A percentile compares a stretch with the other conserved stretches of the same genome.
These are phyloP conservation scores for Pteromalus puparum DNA, from an alignment of 1,140 invertebrate species.

Conservation along the genomic window DNA sequence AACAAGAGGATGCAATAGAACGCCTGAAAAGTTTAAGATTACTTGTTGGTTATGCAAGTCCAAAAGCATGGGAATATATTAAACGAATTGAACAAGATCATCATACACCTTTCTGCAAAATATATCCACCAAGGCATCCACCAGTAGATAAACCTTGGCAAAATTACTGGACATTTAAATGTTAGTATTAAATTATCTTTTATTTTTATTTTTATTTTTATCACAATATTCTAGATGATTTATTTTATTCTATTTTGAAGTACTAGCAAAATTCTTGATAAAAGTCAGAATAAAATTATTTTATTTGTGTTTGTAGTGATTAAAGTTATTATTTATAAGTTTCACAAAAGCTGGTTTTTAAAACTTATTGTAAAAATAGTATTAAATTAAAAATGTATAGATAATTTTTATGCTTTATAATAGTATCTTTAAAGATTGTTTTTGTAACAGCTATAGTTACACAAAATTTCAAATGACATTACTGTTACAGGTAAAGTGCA, in stretches of 20 bases:
- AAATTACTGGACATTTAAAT: slow-evolving; percentile 51
- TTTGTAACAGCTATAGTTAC: not conserved
- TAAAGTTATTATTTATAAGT: not conserved
- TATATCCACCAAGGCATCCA: slow-evolving; percentile 42
- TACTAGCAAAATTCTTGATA: no score
- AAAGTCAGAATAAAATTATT: not conserved
- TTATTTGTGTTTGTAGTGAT: not conserved
- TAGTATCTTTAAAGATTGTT: no score
- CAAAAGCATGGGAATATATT: slow-evolving; percentile 15
- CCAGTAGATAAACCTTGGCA: slow-evolving; percentile 31
- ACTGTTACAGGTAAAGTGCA: slow-evolving; percentile 43
- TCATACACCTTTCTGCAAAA: slow-evolving; percentile 47
- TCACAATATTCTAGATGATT: not conserved
- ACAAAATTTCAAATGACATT: not conserved
- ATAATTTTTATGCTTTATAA: no score
- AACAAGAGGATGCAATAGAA: slow-evolving; percentile 25
- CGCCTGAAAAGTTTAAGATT: slow-evolving; percentile 35
- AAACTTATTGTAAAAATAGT: no score
- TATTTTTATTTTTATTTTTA: not conserved
- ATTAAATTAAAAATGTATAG: no score
- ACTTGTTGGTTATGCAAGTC: slow-evolving; percentile 18
- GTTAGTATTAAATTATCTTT: slow-evolving; percentile 31
- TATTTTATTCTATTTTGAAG: no score
- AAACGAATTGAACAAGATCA: slow-evolving; percentile 45
- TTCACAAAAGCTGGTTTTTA: no score